Percentiles rank a stretch among this genome's conserved stretches.
These are phyloP conservation scores for Rhingia campestris DNA, from an alignment of 2,888 invertebrate species.

Conservation along the genomic window DNA sequence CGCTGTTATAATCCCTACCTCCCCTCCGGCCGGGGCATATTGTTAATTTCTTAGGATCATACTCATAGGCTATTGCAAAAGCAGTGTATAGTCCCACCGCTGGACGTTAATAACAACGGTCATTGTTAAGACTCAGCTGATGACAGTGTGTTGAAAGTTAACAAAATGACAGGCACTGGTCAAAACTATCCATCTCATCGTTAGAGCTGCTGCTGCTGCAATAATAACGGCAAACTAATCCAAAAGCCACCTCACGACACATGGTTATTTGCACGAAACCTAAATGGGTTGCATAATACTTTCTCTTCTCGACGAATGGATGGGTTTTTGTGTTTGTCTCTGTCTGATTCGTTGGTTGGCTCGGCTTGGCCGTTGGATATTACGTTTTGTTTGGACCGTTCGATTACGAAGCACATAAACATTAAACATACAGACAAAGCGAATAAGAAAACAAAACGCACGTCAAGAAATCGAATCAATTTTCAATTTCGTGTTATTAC, in stretches of 20 bases:
- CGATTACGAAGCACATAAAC: constrained; percentile 32
- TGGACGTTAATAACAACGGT: constrained; percentile 18
- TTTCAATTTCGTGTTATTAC: constrained; percentile 27
- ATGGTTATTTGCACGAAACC: constrained; percentile 53
- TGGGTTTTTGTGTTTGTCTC: constrained; percentile 18
- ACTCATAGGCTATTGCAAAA: too few species aligned
- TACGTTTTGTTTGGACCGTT: constrained; percentile 33
- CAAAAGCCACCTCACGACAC: constrained; percentile 31
- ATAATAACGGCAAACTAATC: constrained; percentile 39
- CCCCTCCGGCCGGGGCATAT: too few species aligned
- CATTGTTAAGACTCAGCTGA: not conserved
- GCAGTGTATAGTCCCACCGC: too few species aligned
- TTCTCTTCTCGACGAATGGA: constrained; percentile 49
- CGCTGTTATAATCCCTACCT: too few species aligned
- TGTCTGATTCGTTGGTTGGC: constrained; percentile 1
- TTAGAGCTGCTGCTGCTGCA: constrained; percentile 9
- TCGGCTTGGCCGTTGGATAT: constrained; percentile 17
- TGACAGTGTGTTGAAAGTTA: constrained; percentile 19
- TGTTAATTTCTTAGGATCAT: too few species aligned
- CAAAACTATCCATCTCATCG: constrained; percentile 19
- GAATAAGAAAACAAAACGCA: constrained; percentile 18
- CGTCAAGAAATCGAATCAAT: constrained; percentile 30
- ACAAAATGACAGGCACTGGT: constrained; percentile 8
- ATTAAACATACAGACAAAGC: constrained; percentile 1
- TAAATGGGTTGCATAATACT: constrained; percentile 46